These are phyloP conservation scores for Rhizomys pruinosus DNA, from an alignment of 2,113 vertebrate genomes.

Conservation along the genomic window DNA sequence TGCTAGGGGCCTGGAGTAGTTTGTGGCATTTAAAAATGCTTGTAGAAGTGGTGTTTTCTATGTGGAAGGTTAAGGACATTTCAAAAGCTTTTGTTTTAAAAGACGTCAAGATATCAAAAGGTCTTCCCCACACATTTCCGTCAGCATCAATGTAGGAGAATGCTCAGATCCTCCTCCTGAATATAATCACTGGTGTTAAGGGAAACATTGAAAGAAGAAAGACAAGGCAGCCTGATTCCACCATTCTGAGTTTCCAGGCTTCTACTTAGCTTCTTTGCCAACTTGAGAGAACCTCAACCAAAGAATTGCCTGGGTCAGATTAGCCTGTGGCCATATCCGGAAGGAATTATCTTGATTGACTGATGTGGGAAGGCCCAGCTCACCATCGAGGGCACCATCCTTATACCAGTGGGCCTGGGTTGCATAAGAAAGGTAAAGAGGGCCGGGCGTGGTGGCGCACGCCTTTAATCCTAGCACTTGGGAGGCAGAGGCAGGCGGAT, in stretches of 20 bases:
- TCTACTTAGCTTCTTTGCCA: neutral
- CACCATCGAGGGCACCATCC: neutral
- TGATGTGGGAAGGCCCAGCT: neutral
- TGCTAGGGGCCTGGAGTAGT: neutral
- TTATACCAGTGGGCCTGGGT: neutral
- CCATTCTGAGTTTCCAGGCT: neutral
- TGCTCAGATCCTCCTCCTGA: neutral
- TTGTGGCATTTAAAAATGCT: neutral
- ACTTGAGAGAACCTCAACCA: neutral
- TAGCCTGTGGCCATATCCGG: neutral
- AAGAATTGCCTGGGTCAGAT: neutral
- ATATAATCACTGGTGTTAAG: neutral
- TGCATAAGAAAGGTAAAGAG: neutral
- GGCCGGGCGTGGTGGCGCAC: too few species aligned
- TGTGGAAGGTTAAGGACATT: slow-evolving; percentile 8
- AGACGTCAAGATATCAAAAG: neutral
- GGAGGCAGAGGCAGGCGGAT: too few species aligned
- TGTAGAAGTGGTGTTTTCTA: neutral
- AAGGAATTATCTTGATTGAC: neutral
- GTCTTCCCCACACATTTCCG: neutral
- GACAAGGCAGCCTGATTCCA: neutral
- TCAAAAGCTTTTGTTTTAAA: neutral
- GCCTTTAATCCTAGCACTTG: too few species aligned
- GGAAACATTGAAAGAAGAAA: neutral
- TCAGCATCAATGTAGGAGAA: neutral